Conservation (phyloP, 2,797 vertebrate genomes). For the Enteromius mattozi region DNA sequence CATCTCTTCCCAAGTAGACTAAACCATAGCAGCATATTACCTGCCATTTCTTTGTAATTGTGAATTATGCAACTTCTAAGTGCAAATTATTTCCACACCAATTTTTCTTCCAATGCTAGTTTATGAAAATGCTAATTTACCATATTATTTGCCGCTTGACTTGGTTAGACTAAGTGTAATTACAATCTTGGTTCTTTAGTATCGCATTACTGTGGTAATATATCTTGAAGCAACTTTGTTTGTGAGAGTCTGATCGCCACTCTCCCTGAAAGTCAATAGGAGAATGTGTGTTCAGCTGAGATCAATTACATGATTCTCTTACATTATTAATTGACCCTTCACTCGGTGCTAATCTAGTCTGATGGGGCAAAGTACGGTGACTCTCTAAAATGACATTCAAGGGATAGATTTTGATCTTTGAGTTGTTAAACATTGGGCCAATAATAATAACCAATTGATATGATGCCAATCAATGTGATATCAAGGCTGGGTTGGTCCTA, state of each 20-base stretch:
- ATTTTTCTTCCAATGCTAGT: neutral
- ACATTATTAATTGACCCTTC: slow-evolving; percentile 29
- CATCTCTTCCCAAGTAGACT: neutral
- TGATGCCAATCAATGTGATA: no score
- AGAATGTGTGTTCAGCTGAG: slow-evolving; percentile 16
- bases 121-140: neutral
- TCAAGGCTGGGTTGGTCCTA: neutral
- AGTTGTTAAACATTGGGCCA: neutral
- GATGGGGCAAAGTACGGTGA: neutral
- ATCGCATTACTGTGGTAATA: slow-evolving; percentile 3
- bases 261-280: slow-evolving; percentile 39
- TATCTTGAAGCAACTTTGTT: neutral
- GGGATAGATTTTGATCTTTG: neutral
- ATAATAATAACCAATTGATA: neutral
- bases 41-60: neutral
- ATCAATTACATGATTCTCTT: slow-evolving; percentile 14
- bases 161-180: neutral
- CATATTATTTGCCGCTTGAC: neutral
- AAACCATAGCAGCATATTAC: neutral
- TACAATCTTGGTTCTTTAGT: neutral
- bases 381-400: neutral
- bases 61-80: neutral
- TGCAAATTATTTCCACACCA: no score
- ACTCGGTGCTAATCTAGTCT: neutral
- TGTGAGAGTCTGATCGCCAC: slow-evolving; percentile 7